Conservation (phyloP, 2,113 vertebrate species). For the Dryoscopus gambensis region DNA sequence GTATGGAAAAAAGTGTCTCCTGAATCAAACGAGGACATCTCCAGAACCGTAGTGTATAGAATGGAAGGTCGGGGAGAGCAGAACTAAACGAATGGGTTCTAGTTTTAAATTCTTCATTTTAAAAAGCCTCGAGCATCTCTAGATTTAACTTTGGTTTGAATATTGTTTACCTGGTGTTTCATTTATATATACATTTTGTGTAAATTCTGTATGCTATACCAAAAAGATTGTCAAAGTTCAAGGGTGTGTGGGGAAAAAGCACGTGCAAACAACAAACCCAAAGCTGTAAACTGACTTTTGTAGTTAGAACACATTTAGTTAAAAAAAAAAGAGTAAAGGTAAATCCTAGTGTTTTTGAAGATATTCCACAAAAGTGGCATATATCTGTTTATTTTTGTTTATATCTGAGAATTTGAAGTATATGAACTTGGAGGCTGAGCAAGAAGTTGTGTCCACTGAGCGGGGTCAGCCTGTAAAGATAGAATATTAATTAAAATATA, state of each 20-base stretch:
- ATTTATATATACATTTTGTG: constrained; percentile 61
- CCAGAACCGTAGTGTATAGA: constrained; percentile 98
- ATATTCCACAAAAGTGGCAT: neutral
- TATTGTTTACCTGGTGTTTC: constrained; percentile 68
- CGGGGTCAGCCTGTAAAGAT: neutral
- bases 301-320: constrained; percentile 33
- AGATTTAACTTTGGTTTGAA: constrained; percentile 54
- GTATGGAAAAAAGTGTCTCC: constrained; percentile 96
- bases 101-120: constrained; percentile 61
- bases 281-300: constrained; percentile 37
- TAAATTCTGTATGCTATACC: constrained; percentile 53
- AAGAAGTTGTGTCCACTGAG: neutral
- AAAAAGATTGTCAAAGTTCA: constrained; percentile 35
- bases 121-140: constrained; percentile 55
- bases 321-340: neutral
- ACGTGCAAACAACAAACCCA: neutral
- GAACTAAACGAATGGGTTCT: constrained; percentile 71
- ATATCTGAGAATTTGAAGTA: neutral
- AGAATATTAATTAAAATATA: neutral
- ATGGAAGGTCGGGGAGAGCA: constrained; percentile 88
- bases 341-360: neutral
- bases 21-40: constrained; percentile 93
- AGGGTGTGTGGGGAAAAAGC: neutral
- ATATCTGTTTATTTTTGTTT: constrained; percentile 23
- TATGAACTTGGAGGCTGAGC: neutral